Conservation (phyloP, 2,113 vertebrate species). For the Syngnathus floridae region DNA sequence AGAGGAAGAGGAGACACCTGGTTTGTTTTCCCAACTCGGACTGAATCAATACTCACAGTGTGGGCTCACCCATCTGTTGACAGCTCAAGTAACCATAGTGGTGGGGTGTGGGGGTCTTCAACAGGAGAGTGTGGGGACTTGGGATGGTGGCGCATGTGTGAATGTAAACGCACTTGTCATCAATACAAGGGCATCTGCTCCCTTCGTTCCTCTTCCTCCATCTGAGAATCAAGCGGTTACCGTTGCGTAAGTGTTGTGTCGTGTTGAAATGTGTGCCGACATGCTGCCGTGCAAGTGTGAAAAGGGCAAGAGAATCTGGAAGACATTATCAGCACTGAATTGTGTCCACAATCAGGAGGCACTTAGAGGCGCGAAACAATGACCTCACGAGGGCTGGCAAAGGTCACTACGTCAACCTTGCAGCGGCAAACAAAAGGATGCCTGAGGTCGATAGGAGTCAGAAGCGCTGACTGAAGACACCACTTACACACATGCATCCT, state of each 20-base stretch:
- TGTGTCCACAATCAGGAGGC: conserved; percentile 53
- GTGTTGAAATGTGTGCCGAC: conserved; percentile 22
- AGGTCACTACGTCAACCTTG: conserved; percentile 56
- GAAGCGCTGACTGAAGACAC: conserved; percentile 26
- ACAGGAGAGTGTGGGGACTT: conserved; percentile 20
- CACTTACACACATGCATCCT: conserved; percentile 34
- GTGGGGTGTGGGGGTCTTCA: conserved; percentile 39
- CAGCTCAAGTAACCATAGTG: conserved; percentile 56
- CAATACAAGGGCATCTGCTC: background rate
- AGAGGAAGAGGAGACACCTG: conserved; percentile 28
- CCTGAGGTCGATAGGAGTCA: conserved; percentile 41
- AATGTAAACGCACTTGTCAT: background rate
- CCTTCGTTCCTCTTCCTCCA: background rate
- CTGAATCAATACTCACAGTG: conserved; percentile 58
- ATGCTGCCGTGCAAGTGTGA: conserved; percentile 31
- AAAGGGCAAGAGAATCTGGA: conserved; percentile 42
- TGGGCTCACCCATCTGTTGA: conserved; percentile 61
- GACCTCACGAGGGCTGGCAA: conserved; percentile 21
- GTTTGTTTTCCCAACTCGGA: conserved; percentile 59
- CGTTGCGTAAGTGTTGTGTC: conserved; percentile 1
- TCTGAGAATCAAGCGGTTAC: conserved; percentile 41
- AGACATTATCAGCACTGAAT: conserved; percentile 54
- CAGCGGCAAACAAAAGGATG: conserved; percentile 49
- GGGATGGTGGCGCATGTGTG: conserved; percentile 3
- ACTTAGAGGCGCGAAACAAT: conserved; percentile 54